Evolutionary conservation across 2,888 invertebrate genomes (phyloP).

Genomic region (Plebejus argus): DNA sequence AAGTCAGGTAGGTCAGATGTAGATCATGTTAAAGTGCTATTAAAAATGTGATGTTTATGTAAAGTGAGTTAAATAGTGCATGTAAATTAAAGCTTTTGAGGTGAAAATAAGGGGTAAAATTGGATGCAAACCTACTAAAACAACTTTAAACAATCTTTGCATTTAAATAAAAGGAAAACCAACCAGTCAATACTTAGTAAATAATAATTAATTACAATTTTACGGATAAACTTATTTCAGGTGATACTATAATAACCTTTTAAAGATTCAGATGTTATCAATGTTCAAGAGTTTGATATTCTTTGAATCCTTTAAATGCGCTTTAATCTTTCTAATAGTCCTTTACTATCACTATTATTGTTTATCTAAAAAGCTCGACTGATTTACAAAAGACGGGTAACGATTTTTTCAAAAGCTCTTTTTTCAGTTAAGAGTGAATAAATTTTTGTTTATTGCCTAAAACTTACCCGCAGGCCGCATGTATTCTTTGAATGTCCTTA

Average conservation of each 20-base stretch:
- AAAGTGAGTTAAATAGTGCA: not conserved
- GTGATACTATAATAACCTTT: too few relatives aligned
- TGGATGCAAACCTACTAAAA: not conserved
- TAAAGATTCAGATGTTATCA: too few relatives aligned
- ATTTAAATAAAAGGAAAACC: not conserved
- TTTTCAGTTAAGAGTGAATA: too few relatives aligned
- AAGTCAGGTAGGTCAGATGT: conserved; percentile 32
- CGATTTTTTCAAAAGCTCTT: too few relatives aligned
- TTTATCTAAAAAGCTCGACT: too few relatives aligned
- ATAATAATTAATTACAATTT: too few relatives aligned
- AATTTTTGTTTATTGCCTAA: not conserved
- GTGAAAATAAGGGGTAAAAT: not conserved
- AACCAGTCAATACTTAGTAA: too few relatives aligned
- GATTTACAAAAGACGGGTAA: not conserved
- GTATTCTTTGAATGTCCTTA: conserved; percentile 8
- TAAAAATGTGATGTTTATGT: conserved; percentile 23
- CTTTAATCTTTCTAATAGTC: too few relatives aligned
- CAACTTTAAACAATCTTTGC: not conserved
- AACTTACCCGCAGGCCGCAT: not conserved
- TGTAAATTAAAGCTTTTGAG: conserved; percentile 10
- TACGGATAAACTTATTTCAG: too few relatives aligned
- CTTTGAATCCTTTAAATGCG: too few relatives aligned
- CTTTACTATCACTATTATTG: too few relatives aligned
- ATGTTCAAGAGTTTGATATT: too few relatives aligned
- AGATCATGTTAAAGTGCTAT: conserved; percentile 26